Evolutionary conservation across 2,113 vertebrate species (phyloP).

Genomic region (Microtus pennsylvanicus): DNA sequence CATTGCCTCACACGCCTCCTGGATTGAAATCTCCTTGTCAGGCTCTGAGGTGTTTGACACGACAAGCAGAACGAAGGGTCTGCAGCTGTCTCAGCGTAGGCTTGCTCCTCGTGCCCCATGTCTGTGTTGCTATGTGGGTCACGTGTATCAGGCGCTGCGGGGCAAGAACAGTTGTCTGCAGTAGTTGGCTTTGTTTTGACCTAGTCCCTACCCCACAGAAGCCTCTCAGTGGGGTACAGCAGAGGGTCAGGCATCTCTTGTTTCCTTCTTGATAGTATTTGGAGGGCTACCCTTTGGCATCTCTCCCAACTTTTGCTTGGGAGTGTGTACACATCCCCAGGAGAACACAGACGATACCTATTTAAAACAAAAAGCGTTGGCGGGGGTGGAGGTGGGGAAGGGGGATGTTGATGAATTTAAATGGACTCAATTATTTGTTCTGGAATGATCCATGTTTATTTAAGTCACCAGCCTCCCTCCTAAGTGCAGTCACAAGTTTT

Average conservation of each 20-base stretch:
- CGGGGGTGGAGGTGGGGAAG: rapidly evolving
- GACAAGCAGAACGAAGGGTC: background rate
- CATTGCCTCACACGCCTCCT: background rate
- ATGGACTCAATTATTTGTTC: constrained; percentile 2
- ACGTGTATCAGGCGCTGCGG: background rate
- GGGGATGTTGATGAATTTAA: constrained; percentile 19
- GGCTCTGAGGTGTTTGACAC: background rate
- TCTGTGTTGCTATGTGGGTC: background rate
- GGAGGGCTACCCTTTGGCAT: background rate
- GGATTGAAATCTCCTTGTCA: background rate
- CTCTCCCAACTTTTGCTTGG: background rate
- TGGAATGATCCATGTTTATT: background rate
- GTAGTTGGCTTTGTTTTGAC: constrained; percentile 36
- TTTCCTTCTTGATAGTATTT: background rate
- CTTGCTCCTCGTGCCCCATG: background rate
- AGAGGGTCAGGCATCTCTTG: constrained; percentile 50
- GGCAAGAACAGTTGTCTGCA: constrained; percentile 62
- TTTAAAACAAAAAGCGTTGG: background rate
- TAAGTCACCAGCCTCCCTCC: constrained; percentile 29
- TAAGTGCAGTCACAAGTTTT: constrained; percentile 3
- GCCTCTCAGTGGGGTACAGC: background rate
- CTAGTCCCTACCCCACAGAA: background rate
- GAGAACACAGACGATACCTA: background rate
- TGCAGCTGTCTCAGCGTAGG: constrained; percentile 37
- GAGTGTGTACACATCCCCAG: rapidly evolving